A percentile compares a stretch with the other conserved stretches of the same genome.
Evolutionary conservation across 2,888 invertebrate genomes (phyloP).

Genomic region (Lymantria dispar): DNA sequence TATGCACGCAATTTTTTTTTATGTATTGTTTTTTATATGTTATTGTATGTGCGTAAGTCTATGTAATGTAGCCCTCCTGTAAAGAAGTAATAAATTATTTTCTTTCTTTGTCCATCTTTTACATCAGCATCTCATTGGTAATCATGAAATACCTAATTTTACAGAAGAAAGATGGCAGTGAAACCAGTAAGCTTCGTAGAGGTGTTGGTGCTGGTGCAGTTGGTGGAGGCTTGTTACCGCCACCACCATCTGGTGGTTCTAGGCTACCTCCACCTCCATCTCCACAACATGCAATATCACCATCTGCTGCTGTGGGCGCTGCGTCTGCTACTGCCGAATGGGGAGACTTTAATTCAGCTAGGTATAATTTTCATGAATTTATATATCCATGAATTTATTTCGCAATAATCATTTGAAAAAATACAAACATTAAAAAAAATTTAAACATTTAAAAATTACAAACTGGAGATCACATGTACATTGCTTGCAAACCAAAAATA

Average conservation of each 20-base stretch:
- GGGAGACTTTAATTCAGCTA: constrained; percentile 91
- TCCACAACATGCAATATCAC: constrained; percentile 87
- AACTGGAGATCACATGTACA: too few species aligned
- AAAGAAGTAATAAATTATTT: too few species aligned
- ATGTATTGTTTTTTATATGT: too few species aligned
- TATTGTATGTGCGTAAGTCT: too few species aligned
- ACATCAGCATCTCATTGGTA: constrained; percentile 9
- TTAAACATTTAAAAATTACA: too few species aligned
- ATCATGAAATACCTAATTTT: constrained; percentile 24
- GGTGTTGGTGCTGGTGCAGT: constrained; percentile 67
- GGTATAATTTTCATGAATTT: constrained; percentile 48
- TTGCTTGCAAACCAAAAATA: too few species aligned
- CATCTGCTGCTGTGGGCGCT: constrained; percentile 70
- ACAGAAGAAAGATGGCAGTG: constrained; percentile 94
- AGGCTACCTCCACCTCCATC: constrained; percentile 91
- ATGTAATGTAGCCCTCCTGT: too few species aligned
- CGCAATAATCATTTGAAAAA: too few species aligned
- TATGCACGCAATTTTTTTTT: too few species aligned
- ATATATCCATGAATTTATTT: too few species aligned
- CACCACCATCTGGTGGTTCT: constrained; percentile 86
- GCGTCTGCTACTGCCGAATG: constrained; percentile 84
- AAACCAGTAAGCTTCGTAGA: constrained; percentile 85
- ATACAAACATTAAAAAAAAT: too few species aligned
- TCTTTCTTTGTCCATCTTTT: too few species aligned
- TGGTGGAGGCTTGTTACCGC: constrained; percentile 88